Conservation (phyloP, 2,888 invertebrate species). For the Lumbricus terrestris region DNA sequence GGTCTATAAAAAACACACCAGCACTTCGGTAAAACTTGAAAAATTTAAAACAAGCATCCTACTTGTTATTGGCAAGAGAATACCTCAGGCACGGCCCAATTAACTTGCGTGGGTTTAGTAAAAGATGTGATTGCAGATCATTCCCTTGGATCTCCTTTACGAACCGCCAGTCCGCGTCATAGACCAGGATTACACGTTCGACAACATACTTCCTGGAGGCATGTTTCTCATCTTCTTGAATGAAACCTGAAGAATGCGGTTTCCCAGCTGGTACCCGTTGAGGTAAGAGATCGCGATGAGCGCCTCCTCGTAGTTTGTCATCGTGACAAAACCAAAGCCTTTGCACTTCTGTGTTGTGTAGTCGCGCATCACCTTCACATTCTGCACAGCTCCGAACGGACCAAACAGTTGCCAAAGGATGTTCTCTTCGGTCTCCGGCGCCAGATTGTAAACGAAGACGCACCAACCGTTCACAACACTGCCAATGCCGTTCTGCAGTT, state of each 20-base stretch:
- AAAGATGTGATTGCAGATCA: background rate
- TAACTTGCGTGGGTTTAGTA: background rate
- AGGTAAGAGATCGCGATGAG: constrained; percentile 26
- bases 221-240: constrained; percentile 29
- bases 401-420: constrained; percentile 65
- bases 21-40: background rate
- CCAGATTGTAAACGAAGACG: constrained; percentile 88
- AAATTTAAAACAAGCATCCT: constrained; percentile 11
- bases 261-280: constrained; percentile 30
- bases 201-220: background rate
- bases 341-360: constrained; percentile 32
- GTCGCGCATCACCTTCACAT: constrained; percentile 75
- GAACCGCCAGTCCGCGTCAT: background rate
- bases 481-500: constrained; percentile 3
- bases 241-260: constrained; percentile 29
- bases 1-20: background rate
- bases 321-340: constrained; percentile 32
- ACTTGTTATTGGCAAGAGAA: background rate
- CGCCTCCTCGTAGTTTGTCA: constrained; percentile 33
- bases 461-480: constrained; percentile 71
- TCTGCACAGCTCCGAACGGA: constrained; percentile 94
- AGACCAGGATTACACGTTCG: background rate
- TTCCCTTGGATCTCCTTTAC: background rate
- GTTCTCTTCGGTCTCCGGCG: constrained; percentile 87
- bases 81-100: background rate